phyloP scores from a whole-genome alignment of 2,888 invertebrate species.

The Hypena proboscidalis region DNA sequence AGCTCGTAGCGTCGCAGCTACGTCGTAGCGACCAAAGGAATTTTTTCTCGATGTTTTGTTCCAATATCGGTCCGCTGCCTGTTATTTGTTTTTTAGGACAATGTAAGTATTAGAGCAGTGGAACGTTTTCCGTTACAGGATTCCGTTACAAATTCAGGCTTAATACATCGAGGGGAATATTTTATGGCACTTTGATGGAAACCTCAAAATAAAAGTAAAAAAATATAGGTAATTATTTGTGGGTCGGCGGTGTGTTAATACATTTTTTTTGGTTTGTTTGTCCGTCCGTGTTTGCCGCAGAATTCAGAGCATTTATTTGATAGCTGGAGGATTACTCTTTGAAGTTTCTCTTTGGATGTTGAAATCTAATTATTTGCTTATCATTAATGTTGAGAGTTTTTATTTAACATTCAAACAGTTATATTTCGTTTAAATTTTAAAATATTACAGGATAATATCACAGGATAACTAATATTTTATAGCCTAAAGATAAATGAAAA shows the following conservation, averaged over 20 bases:
- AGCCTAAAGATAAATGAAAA: too few relatives aligned
- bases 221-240: background rate
- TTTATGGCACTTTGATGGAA: constrained; percentile 29
- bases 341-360: too few relatives aligned
- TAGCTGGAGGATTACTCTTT: too few relatives aligned
- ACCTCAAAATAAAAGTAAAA: constrained; percentile 1
- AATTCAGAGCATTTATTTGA: too few relatives aligned
- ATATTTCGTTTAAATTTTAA: too few relatives aligned
- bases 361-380: too few relatives aligned
- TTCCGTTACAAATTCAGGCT: constrained; percentile 39
- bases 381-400: too few relatives aligned
- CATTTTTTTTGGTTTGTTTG: background rate
- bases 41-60: constrained; percentile 51
- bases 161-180: constrained; percentile 31
- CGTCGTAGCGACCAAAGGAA: constrained; percentile 54
- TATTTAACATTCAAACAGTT: too few relatives aligned
- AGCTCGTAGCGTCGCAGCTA: constrained; percentile 52
- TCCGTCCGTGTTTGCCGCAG: too few relatives aligned
- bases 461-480: too few relatives aligned
- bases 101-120: constrained; percentile 48
- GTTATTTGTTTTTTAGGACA: constrained; percentile 55
- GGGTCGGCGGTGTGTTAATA: background rate
- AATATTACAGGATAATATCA: too few relatives aligned
- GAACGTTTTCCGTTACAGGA: constrained; percentile 33
- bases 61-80: constrained; percentile 51